A percentile compares a stretch with the other conserved stretches of the same genome.
Conservation (phyloP, 2,113 vertebrate species). For the Apus apus region DNA sequence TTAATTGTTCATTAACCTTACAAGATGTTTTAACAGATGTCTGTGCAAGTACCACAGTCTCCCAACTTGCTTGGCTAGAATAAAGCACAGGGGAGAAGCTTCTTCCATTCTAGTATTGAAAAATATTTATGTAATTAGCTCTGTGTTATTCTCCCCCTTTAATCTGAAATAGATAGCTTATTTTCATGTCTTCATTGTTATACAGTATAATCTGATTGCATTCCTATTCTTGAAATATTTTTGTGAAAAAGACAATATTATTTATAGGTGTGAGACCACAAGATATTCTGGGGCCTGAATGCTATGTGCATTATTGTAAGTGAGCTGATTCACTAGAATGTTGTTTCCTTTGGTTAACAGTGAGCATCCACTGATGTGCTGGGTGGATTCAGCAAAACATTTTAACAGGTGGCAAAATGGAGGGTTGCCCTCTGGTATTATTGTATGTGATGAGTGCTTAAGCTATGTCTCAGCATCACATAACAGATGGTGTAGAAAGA, state of each 20-base stretch:
- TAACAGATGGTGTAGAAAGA: constrained; percentile 36
- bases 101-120: not conserved
- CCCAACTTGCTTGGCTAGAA: not conserved
- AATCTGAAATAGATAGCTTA: not conserved
- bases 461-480: not conserved
- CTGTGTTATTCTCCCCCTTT: not conserved
- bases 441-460: not conserved
- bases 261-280: not conserved
- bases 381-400: not conserved
- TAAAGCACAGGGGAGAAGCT: not conserved
- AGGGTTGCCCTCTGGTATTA: not conserved
- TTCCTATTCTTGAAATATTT: not conserved
- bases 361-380: not conserved
- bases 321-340: not conserved
- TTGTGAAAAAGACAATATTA: not conserved
- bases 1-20: not conserved
- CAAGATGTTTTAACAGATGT: not conserved
- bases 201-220: not conserved
- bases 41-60: not conserved
- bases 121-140: not conserved
- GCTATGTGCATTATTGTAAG: not conserved
- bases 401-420: constrained; percentile 18
- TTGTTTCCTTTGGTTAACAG: not conserved
- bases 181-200: not conserved
- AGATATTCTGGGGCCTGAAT: not conserved